A percentile compares a stretch with the other conserved stretches of the same genome.
Evolutionary conservation across 2,797 vertebrate genomes (phyloP).

Genomic region (Ispidina picta): DNA sequence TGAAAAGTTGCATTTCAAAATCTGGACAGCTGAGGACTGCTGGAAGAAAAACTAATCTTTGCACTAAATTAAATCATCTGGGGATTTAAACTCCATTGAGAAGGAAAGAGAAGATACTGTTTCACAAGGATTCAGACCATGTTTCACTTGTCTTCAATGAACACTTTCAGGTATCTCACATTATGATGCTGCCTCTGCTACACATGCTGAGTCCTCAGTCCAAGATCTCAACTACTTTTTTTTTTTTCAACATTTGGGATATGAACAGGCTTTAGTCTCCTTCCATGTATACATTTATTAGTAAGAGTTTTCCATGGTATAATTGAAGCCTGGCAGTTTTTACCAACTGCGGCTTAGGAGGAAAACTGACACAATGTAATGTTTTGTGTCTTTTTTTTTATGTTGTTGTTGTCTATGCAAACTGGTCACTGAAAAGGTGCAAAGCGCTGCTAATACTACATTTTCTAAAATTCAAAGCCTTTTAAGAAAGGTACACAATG

Average conservation of each 20-base stretch:
- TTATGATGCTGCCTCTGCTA: neutral
- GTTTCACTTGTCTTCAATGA: neutral
- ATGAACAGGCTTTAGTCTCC: neutral
- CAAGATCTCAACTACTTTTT: neutral
- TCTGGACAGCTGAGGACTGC: neutral
- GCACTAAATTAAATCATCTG: neutral
- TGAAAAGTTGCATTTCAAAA: neutral
- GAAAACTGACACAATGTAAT: constrained; percentile 55
- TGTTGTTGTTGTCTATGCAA: neutral
- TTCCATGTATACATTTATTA: constrained; percentile 23
- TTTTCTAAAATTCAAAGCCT: constrained; percentile 73
- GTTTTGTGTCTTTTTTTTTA: constrained; percentile 1
- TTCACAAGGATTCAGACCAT: neutral
- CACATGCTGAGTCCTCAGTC: neutral
- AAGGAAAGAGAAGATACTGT: neutral
- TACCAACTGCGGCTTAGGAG: neutral
- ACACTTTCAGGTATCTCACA: constrained; percentile 9
- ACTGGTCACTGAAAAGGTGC: constrained; percentile 64
- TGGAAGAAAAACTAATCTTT: neutral
- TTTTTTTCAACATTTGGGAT: neutral
- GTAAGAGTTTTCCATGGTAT: constrained; percentile 4
- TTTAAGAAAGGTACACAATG: constrained; percentile 76
- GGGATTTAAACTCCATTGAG: constrained; percentile 14
- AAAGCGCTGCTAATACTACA: constrained; percentile 53
- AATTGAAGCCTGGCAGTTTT: neutral